Conservation (phyloP, 2,888 invertebrate species). For the Tenthredo mesomela region DNA sequence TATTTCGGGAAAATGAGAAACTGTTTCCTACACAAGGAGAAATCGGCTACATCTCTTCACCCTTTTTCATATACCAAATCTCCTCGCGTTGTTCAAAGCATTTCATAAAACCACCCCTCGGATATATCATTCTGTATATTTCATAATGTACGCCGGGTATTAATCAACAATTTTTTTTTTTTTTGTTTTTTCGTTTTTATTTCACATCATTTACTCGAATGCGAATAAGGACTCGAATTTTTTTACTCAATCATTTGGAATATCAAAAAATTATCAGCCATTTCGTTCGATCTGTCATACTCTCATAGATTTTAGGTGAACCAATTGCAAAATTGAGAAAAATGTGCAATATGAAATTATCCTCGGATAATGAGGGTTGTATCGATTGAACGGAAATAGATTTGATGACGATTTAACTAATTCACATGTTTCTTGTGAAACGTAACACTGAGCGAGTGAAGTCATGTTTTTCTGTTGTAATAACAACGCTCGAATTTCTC, state of each 20-base stretch:
- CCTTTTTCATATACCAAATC: background rate
- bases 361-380: background rate
- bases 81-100: background rate
- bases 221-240: background rate
- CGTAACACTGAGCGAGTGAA: background rate
- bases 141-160: background rate
- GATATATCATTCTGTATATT: background rate
- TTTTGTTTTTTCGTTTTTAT: background rate
- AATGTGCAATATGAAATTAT: background rate
- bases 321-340: background rate
- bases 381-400: background rate
- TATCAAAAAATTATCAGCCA: background rate
- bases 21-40: background rate
- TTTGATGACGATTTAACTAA: background rate
- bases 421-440: background rate
- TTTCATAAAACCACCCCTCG: background rate
- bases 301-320: background rate
- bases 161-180: background rate
- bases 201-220: background rate
- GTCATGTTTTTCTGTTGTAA: background rate
- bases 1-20: slow-evolving; percentile 29
- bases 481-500: background rate
- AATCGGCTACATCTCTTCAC: background rate
- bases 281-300: background rate
- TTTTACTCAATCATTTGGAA: background rate